phyloP scores from a whole-genome alignment of 2,113 vertebrate genomes.

The Pholis gunnellus region DNA sequence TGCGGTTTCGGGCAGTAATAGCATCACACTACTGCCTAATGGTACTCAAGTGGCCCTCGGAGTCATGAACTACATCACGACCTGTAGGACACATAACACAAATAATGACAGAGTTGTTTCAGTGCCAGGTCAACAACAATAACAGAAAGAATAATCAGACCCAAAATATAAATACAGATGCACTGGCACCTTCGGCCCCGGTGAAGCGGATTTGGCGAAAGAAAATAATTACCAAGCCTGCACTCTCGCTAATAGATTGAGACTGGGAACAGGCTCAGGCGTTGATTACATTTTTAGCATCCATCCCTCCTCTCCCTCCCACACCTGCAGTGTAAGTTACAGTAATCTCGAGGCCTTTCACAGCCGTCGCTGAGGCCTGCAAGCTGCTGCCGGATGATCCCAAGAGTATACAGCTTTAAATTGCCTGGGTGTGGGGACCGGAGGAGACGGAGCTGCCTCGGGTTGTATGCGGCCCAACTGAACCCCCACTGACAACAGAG shows the following conservation, averaged over 20 bases:
- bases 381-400: slow-evolving; percentile 64
- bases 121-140: slow-evolving; percentile 13
- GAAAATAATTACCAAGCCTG: slow-evolving; percentile 67
- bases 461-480: slow-evolving; percentile 50
- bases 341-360: slow-evolving; percentile 63
- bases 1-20: slow-evolving; percentile 1
- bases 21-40: slow-evolving; percentile 12
- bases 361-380: slow-evolving; percentile 61
- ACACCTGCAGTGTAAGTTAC: slow-evolving; percentile 66
- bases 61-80: slow-evolving; percentile 1
- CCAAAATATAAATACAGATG: slow-evolving; percentile 54
- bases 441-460: slow-evolving; percentile 39
- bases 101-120: slow-evolving; percentile 7
- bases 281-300: slow-evolving; percentile 78
- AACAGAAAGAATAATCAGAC: not conserved
- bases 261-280: slow-evolving; percentile 46
- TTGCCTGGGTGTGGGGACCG: slow-evolving; percentile 55
- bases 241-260: slow-evolving; percentile 69
- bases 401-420: slow-evolving; percentile 68
- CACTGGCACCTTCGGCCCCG: slow-evolving; percentile 27
- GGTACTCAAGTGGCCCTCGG: slow-evolving; percentile 14
- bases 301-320: slow-evolving; percentile 31
- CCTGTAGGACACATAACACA: slow-evolving; percentile 16
- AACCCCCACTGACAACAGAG: slow-evolving; percentile 42
- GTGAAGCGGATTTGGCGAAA: slow-evolving; percentile 44